A percentile compares a stretch with the other conserved stretches of the same genome.
These are phyloP conservation scores for Sitophilus oryzae DNA, from an alignment of 1,140 invertebrate genomes.

Conservation along the genomic window DNA sequence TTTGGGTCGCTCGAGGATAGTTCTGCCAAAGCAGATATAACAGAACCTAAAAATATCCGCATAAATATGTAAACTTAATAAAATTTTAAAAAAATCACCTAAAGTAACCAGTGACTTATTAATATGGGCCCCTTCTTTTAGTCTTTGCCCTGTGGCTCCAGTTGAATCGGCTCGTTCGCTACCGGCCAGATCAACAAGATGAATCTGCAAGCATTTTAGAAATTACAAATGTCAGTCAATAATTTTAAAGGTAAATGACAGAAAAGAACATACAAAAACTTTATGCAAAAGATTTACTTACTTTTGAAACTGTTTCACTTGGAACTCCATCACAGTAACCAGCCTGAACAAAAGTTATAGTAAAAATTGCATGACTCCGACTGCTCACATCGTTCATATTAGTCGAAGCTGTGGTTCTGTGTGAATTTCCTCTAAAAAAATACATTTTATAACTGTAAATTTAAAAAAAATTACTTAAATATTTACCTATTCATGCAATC, in stretches of 20 bases:
- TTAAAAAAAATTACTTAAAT: neutral
- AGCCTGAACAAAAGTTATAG: constrained; percentile 68
- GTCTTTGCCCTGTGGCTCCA: constrained; percentile 39
- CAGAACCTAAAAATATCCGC: constrained; percentile 67
- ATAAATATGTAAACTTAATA: neutral
- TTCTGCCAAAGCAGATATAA: constrained; percentile 88
- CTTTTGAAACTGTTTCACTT: constrained; percentile 82
- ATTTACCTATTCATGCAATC: constrained; percentile 47
- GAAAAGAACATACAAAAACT: neutral
- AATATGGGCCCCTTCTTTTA: constrained; percentile 75
- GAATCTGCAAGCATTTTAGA: constrained; percentile 56
- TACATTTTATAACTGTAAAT: neutral
- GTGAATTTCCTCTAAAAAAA: constrained; percentile 64
- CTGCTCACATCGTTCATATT: constrained; percentile 51
- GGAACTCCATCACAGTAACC: constrained; percentile 62
- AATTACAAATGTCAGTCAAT: neutral
- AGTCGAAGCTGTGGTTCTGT: constrained; percentile 57
- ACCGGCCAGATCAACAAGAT: constrained; percentile 64
- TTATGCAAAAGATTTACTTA: constrained; percentile 16
- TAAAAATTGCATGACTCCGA: constrained; percentile 60
- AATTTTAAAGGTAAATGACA: neutral
- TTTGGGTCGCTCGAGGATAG: constrained; percentile 42
- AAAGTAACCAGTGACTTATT: constrained; percentile 75
- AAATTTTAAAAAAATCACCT: constrained; percentile 48
- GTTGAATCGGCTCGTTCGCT: constrained; percentile 39